These are phyloP conservation scores for Delphinus delphis DNA, from an alignment of 2,113 vertebrate species.

Conservation along the genomic window DNA sequence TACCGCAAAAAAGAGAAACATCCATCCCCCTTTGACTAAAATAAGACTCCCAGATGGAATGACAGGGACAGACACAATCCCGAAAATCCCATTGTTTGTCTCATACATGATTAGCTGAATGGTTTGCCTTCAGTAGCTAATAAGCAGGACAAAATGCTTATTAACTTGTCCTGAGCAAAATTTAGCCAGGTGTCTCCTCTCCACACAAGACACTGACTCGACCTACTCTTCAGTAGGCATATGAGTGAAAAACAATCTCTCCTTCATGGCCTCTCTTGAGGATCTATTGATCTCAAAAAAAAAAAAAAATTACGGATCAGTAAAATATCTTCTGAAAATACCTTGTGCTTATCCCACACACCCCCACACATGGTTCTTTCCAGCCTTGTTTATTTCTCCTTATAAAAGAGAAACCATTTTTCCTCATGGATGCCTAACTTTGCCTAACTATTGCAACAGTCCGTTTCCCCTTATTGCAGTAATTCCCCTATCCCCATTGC, in stretches of 20 bases:
- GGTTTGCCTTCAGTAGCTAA: neutral
- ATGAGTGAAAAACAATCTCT: neutral
- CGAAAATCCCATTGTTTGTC: neutral
- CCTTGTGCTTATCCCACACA: neutral
- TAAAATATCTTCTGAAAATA: neutral
- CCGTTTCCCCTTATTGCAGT: neutral
- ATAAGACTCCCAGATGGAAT: neutral
- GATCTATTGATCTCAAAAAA: neutral
- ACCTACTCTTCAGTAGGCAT: neutral
- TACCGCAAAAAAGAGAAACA: too few species aligned
- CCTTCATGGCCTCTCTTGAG: neutral
- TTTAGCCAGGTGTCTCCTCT: neutral
- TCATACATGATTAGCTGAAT: neutral
- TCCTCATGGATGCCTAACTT: neutral
- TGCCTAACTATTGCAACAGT: neutral
- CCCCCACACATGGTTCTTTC: neutral
- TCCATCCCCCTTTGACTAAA: neutral
- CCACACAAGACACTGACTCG: neutral
- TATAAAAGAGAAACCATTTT: neutral
- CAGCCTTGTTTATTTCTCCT: neutral
- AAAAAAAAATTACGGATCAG: neutral
- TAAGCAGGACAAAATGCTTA: neutral
- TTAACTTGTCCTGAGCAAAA: neutral
- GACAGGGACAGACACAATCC: neutral
- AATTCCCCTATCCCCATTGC: neutral